phyloP scores from a whole-genome alignment of 2,888 invertebrate species.

The Cephus pygmeus region DNA sequence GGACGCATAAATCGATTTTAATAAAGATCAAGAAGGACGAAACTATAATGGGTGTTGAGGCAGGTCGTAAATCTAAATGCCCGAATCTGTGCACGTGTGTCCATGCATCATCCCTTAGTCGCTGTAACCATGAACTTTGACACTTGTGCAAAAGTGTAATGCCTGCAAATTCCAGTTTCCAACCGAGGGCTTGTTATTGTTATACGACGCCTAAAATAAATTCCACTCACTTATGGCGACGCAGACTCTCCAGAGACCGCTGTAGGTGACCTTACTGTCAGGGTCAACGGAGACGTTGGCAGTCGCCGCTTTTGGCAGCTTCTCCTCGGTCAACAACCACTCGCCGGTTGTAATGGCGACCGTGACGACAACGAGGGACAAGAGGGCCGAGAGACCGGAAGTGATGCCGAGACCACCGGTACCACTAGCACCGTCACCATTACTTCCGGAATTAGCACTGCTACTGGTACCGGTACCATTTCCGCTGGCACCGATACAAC shows the following conservation, averaged over 20 bases:
- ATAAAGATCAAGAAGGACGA: neutral
- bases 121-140: neutral
- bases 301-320: conserved; percentile 76
- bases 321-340: conserved; percentile 90
- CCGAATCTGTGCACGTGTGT: neutral
- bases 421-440: conserved; percentile 35
- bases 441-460: conserved; percentile 28
- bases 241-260: conserved; percentile 86
- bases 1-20: neutral
- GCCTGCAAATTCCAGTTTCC: neutral
- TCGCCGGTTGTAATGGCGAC: conserved; percentile 82
- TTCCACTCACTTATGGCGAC: conserved; percentile 80
- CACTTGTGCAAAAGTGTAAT: neutral
- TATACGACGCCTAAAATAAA: neutral
- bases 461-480: conserved; percentile 24
- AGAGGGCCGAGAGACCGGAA: conserved; percentile 72
- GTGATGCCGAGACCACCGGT: conserved; percentile 52
- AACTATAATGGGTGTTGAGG: neutral
- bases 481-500: conserved; percentile 33
- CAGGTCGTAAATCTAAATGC: neutral
- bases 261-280: conserved; percentile 80
- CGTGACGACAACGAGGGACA: conserved; percentile 78
- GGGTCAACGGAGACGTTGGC: conserved; percentile 83
- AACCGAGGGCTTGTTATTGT: neutral
- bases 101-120: neutral